Evolutionary conservation across 2,797 vertebrate genomes (phyloP).

Genomic region (Sebastiscus tertius): DNA sequence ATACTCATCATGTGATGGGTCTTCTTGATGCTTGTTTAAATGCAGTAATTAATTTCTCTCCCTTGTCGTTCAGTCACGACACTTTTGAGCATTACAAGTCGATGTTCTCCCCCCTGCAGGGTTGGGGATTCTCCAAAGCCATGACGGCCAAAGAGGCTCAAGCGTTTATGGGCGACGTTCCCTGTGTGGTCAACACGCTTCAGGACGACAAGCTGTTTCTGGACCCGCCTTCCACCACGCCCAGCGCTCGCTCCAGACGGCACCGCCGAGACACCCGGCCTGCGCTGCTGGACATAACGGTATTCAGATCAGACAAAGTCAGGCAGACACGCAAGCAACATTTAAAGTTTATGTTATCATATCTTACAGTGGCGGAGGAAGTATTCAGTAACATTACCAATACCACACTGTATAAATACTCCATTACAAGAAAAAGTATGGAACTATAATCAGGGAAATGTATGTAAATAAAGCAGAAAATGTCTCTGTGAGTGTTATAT

Average conservation of each 20-base stretch:
- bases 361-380: not conserved
- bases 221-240: conserved; percentile 89
- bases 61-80: not conserved
- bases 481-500: not conserved
- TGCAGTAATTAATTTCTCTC: conserved; percentile 11
- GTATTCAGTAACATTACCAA: not conserved
- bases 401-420: not conserved
- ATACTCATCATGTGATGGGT: conserved; percentile 11
- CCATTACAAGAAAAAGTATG: not conserved
- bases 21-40: conserved; percentile 20
- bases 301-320: conserved; percentile 67
- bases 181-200: conserved; percentile 91
- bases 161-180: conserved; percentile 92
- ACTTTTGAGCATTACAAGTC: conserved; percentile 2
- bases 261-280: conserved; percentile 90
- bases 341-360: too few relatives aligned
- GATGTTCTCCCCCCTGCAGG: conserved; percentile 78
- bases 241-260: conserved; percentile 85
- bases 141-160: conserved; percentile 95
- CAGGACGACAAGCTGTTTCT: conserved; percentile 94
- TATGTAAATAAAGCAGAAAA: not conserved
- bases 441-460: not conserved
- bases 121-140: conserved; percentile 92
- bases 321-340: not conserved
- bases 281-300: conserved; percentile 90